Evolutionary conservation across 1,140 invertebrate species (phyloP).

Genomic region (Calliopsis andreniformis): DNA sequence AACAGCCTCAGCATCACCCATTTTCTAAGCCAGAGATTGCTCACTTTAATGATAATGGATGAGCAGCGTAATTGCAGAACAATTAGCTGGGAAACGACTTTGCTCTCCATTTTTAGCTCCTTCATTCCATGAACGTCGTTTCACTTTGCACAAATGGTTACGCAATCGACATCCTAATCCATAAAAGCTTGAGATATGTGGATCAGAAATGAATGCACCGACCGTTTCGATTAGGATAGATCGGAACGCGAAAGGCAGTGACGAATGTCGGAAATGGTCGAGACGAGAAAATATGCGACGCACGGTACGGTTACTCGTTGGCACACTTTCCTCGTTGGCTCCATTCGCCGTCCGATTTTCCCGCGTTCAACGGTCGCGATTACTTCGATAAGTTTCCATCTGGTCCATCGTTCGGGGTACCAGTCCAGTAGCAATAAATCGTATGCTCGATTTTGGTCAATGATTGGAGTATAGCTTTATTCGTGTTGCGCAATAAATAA

Average conservation of each 20-base stretch:
- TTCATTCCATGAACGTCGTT: conserved; percentile 6
- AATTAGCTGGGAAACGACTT: not conserved
- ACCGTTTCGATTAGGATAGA: conserved; percentile 41
- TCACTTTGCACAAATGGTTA: conserved; percentile 39
- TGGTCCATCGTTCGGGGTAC: conserved; percentile 8
- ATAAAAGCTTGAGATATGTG: too few species aligned
- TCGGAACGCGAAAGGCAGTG: conserved; percentile 3
- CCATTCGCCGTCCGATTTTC: conserved; percentile 66
- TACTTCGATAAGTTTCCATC: not conserved
- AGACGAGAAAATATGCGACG: conserved; percentile 42
- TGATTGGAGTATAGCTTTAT: conserved; percentile 47
- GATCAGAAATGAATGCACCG: too few species aligned
- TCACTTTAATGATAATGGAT: too few species aligned
- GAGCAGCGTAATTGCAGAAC: too few species aligned
- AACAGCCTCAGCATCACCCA: too few species aligned
- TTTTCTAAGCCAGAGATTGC: too few species aligned
- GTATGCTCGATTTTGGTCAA: not conserved
- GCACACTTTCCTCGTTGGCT: conserved; percentile 77
- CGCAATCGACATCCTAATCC: too few species aligned
- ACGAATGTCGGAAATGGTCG: not conserved
- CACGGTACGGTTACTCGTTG: conserved; percentile 70
- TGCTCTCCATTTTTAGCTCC: not conserved
- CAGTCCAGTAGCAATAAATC: not conserved
- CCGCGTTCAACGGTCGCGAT: not conserved
- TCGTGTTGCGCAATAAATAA: conserved; percentile 54